Evolutionary conservation across 2,888 invertebrate species (phyloP), one percentile per base, ranked within the genome.

Genomic region (Neoaliturus tenellus): DNA sequence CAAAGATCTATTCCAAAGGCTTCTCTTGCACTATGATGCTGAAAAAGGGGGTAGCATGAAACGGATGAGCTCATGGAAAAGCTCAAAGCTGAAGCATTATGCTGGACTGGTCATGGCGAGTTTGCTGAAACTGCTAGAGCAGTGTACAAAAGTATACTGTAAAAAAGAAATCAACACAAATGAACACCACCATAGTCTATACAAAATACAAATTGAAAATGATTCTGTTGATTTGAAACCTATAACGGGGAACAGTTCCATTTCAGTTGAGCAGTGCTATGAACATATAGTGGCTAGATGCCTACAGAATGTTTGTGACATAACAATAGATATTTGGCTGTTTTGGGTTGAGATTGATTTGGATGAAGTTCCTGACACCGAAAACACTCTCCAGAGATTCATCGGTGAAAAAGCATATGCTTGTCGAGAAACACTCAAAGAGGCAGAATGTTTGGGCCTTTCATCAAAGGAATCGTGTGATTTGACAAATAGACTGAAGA

Each of bases 341-440:
- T 51, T 73, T 39, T 82, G 82, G 82, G 35, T 55, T 20, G 82
- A 82, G 23, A 23, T 82, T 17, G 73, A 71, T 17, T 25, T 82
- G 25, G 73, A 82, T 12, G 55, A 82, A 35, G 31, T 58, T 25
- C 82, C 82, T 8, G 82, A 82, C 25, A 82, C 82, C 23, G 55
- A 51, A 31, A 73, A 82, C 39, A 82, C 82, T 5, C 82, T 82
- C 8, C 82, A 82, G 31, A 71, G 39, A 39, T 28, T 55, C 1
- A 55, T 82, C 28, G 69, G 82, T 39, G 82, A 82, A 55, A 82
- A 82, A 73, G 82, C 82, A 1, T 82, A 55, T 41, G 25, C n/a
- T 8, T 82, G 82, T 51, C 41, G 10, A 28, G 58, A 35, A 39
- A 25, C 35, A 3, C 55, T 82, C 8, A 35, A 25, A 10, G 82